Base-by-base conservation (phyloP, 2,113 vertebrate genomes). In the Seriola dumerili region DNA sequence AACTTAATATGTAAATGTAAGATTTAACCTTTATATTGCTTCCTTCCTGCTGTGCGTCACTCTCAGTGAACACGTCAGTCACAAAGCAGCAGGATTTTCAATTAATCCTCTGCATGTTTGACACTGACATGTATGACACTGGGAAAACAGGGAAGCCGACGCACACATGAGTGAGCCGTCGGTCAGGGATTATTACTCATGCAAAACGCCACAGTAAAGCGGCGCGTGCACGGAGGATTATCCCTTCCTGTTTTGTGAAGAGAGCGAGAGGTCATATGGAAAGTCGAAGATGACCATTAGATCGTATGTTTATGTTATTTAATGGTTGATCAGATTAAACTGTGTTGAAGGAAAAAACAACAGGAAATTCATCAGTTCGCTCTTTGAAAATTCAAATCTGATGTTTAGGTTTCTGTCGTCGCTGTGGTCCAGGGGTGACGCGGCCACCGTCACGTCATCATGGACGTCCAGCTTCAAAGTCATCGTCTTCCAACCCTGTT, bases 371-470 rank as follows among this genome's bases (percentile, higher is more conserved):
- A 42, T 23, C 34, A 42, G 21, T 23, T 10, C 8, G 48, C 10
- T 65, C 12, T 44, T 46, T 57, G 29, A 32, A 38, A 54, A 77
- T 76, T 85, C 48, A 81, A 48, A 81, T 81, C 21, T 68, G 48
- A 32, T 55, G 19, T 68, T 79, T 63, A 44, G 38, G 34, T 70
- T 68, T 78, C 34, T 52, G 32, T 68, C 55, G 38, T 55, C 65
- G 16, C 66, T 10, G 40, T 5, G 0, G 21, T 55, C 9, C 10
- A 4, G 25, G 25, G 25, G 25, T 25, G 25, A 25, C 29, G 2
- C 29, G 29, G 29, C 29, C 29, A 29, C 2, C 34, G 34, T 36
- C 34, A 36, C 34, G 34, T 6, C 34, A 36, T 36, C 6, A 36
- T 36, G 34, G 34, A 36, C 34, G 4, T 6, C 6, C 34, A 12